Percentiles rank a stretch among this genome's conserved stretches.
phyloP scores from a whole-genome alignment of 2,888 invertebrate genomes.

The Morinoia aosen region DNA sequence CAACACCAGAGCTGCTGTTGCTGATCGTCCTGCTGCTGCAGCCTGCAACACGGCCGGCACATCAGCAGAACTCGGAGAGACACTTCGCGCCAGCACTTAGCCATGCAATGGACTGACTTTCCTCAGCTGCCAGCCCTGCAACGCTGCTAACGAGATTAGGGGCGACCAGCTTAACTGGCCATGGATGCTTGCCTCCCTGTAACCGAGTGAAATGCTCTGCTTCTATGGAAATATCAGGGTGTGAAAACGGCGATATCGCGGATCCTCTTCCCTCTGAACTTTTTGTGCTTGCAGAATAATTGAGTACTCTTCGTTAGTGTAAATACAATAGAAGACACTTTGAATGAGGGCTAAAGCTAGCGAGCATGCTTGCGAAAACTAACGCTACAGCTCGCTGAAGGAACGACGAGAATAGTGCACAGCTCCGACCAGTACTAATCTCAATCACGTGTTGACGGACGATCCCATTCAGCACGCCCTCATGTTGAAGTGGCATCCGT shows the following conservation, averaged over 20 bases:
- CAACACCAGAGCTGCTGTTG: background rate
- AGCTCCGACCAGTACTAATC: too few species aligned
- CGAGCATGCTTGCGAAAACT: background rate
- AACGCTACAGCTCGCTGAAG: background rate
- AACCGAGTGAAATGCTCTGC: background rate
- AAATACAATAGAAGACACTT: background rate
- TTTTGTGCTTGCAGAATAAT: background rate
- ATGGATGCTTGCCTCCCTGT: background rate
- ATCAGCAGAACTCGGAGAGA: conserved; percentile 36
- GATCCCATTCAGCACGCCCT: background rate
- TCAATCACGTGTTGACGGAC: too few species aligned
- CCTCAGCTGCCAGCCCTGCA: background rate
- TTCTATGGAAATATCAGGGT: background rate
- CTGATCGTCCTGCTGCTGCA: background rate
- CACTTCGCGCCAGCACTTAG: conserved; percentile 37
- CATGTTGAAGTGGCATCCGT: background rate
- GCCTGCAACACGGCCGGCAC: conserved; percentile 19
- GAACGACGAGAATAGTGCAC: too few species aligned
- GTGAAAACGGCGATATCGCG: background rate
- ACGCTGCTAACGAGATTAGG: conserved; percentile 43
- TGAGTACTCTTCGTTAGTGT: background rate
- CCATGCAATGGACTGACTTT: conserved; percentile 22
- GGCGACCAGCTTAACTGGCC: background rate
- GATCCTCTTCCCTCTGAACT: background rate
- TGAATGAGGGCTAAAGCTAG: too few species aligned